A percentile compares a stretch with the other conserved stretches of the same genome.
Evolutionary conservation across 2,113 vertebrate genomes (phyloP).

Genomic region (Athene cunicularia): DNA sequence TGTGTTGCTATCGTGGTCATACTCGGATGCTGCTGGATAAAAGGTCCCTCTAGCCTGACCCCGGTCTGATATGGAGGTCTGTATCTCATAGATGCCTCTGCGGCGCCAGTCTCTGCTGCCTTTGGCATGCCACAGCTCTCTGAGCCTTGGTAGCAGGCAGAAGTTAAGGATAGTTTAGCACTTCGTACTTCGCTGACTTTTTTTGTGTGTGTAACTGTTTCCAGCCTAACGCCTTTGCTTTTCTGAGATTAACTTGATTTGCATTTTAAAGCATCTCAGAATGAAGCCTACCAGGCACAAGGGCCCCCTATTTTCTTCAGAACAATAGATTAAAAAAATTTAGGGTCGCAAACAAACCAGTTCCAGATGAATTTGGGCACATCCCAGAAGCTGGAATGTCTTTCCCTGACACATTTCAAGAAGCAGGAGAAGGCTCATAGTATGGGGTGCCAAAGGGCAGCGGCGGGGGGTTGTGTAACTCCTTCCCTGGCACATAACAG

Average conservation of each 20-base stretch:
- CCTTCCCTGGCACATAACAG: not conserved
- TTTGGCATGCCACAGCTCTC: not conserved
- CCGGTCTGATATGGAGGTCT: not conserved
- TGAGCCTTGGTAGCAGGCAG: not conserved
- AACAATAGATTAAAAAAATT: conserved; percentile 2
- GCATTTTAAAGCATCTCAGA: not conserved
- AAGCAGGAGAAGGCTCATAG: not conserved
- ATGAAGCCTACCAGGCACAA: not conserved
- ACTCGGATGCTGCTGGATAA: not conserved
- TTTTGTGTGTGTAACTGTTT: not conserved
- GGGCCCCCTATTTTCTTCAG: not conserved
- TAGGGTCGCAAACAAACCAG: not conserved
- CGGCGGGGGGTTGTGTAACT: not conserved
- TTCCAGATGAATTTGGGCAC: not conserved
- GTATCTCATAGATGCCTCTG: not conserved
- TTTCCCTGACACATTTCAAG: not conserved
- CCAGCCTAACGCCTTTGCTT: not conserved
- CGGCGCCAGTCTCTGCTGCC: not conserved
- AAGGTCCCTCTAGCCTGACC: not conserved
- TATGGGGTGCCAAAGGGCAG: not conserved
- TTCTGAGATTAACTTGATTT: not conserved
- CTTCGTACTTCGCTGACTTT: not conserved
- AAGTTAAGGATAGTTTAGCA: not conserved
- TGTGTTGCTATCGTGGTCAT: not conserved
- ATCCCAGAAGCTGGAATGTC: not conserved